These are phyloP conservation scores for Epicauta chinensis DNA, from an alignment of 1,140 invertebrate genomes.

Conservation along the genomic window DNA sequence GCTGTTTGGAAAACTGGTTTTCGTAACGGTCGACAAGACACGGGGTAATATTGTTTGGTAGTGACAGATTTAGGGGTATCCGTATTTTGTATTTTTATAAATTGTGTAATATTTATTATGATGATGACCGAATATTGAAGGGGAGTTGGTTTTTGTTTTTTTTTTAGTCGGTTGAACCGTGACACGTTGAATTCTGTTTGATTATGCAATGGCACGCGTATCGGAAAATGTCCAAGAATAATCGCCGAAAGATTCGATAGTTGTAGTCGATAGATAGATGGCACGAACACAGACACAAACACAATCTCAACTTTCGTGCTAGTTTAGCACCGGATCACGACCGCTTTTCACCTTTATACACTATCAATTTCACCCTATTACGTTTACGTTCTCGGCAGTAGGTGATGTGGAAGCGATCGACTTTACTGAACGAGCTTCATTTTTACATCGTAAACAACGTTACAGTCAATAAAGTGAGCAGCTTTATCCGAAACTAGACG, in stretches of 20 bases:
- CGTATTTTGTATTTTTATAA: too few relatives aligned
- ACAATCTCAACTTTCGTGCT: constrained; percentile 29
- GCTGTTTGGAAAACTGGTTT: neutral
- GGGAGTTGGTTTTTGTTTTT: too few relatives aligned
- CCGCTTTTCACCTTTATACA: constrained; percentile 39
- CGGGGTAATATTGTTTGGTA: too few relatives aligned
- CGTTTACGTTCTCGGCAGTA: constrained; percentile 27
- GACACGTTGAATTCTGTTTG: constrained; percentile 27
- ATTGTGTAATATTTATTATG: too few relatives aligned
- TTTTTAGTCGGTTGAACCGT: too few relatives aligned
- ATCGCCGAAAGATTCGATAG: constrained; percentile 9
- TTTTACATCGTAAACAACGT: constrained; percentile 36
- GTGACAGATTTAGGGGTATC: too few relatives aligned
- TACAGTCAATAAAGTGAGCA: constrained; percentile 27
- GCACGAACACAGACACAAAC: constrained; percentile 18
- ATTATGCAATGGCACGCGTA: constrained; percentile 35
- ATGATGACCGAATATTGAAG: too few relatives aligned
- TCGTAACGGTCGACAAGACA: too few relatives aligned
- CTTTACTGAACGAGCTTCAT: constrained; percentile 37
- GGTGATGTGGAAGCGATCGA: constrained; percentile 25
- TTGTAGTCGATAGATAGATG: neutral
- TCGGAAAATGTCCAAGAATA: constrained; percentile 25
- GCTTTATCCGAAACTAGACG: too few relatives aligned
- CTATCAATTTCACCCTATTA: constrained; percentile 39
- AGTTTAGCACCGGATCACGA: constrained; percentile 35